Conservation (phyloP, 2,888 invertebrate genomes). For the Agrochola lychnidis region DNA sequence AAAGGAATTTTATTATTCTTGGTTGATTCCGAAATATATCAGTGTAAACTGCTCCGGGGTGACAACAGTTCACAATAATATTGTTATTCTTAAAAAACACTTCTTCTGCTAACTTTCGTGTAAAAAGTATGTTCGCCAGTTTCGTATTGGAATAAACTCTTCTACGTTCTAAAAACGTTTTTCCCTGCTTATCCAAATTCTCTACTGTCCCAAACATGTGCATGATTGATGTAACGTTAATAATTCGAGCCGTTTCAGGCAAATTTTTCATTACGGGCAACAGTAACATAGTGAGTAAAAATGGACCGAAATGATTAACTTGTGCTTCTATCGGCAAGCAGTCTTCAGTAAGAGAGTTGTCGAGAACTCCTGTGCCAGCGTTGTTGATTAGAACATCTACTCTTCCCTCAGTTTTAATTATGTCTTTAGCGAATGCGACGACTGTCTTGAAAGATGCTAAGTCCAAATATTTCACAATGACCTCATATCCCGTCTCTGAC, state of each 20-base stretch:
- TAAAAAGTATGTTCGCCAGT: constrained; percentile 93
- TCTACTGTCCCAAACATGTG: constrained; percentile 92
- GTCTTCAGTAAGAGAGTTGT: constrained; percentile 93
- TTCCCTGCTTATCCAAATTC: constrained; percentile 92
- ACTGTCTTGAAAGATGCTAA: constrained; percentile 93
- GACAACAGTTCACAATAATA: constrained; percentile 94
- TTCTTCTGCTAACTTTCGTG: constrained; percentile 92
- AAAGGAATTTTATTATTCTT: constrained; percentile 85
- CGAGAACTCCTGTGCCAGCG: constrained; percentile 94
- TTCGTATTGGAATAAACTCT: constrained; percentile 92
- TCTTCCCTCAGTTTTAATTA: constrained; percentile 92
- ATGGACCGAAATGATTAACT: constrained; percentile 97
- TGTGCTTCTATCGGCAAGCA: constrained; percentile 96
- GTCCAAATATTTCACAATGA: constrained; percentile 93
- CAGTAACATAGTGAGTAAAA: constrained; percentile 95
- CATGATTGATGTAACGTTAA: constrained; percentile 94
- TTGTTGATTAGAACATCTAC: constrained; percentile 96
- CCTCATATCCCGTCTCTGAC: constrained; percentile 91
- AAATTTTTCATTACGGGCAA: constrained; percentile 93
- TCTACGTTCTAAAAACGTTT: constrained; percentile 86
- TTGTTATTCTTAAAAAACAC: constrained; percentile 88
- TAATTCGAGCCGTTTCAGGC: constrained; percentile 92
- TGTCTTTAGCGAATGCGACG: constrained; percentile 94
- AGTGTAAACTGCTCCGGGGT: constrained; percentile 95
- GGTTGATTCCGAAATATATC: constrained; percentile 94